Evolutionary conservation across 2,888 invertebrate species (phyloP).

Genomic region (Cecidostiba fungosa): DNA sequence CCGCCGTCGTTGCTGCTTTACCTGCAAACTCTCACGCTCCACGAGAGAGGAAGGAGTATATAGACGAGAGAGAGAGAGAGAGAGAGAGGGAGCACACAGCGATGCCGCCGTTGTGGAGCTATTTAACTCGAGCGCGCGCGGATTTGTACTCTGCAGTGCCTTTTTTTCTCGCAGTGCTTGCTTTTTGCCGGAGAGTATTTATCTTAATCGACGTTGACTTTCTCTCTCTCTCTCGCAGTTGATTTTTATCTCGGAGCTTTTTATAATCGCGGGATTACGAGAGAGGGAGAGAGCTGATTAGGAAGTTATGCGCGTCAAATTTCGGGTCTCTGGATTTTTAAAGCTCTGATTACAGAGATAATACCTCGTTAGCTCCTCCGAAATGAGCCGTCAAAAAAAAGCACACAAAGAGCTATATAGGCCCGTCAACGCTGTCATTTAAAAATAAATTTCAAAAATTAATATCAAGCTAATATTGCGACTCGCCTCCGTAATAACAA

Average conservation of each 20-base stretch:
- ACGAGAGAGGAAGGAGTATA: background rate
- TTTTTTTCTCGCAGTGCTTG: constrained; percentile 6
- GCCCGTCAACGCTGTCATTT: no score
- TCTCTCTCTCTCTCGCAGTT: background rate
- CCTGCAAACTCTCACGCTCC: constrained; percentile 59
- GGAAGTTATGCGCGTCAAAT: background rate
- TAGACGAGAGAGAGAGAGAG: background rate
- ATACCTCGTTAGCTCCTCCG: no score
- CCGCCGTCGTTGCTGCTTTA: constrained; percentile 44
- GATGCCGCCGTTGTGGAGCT: background rate
- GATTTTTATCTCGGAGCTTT: background rate
- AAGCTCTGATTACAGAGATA: no score
- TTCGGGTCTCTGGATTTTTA: background rate
- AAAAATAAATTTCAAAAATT: no score
- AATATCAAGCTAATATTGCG: no score
- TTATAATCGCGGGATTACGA: background rate
- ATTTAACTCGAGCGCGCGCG: constrained; percentile 37
- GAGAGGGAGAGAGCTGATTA: background rate
- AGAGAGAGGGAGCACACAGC: no score
- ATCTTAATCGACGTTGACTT: constrained; percentile 29
- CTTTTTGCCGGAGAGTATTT: constrained; percentile 29
- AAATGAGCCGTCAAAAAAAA: no score
- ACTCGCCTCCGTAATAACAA: background rate
- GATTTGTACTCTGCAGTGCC: background rate
- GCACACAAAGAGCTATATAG: no score